Evolutionary conservation across 2,113 vertebrate genomes (phyloP).

Genomic region (Archocentrus centrarchus): DNA sequence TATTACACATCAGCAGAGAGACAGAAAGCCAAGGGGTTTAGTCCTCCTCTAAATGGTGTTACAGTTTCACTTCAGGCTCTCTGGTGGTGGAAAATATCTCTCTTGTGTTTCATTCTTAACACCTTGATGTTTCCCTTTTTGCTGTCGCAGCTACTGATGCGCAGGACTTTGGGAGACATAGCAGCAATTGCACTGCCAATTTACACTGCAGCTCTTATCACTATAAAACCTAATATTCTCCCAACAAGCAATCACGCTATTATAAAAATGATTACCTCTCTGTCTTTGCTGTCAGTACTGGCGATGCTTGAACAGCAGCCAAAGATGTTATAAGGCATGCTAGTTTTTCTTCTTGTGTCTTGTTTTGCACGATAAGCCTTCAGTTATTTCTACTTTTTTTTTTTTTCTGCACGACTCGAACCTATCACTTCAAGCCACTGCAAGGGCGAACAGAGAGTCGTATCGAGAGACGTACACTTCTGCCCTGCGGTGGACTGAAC

Average conservation of each 20-base stretch:
- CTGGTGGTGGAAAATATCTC: constrained; percentile 31
- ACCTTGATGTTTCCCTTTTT: constrained; percentile 33
- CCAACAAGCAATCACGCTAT: constrained; percentile 1
- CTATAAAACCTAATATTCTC: constrained; percentile 38
- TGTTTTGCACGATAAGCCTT: constrained; percentile 30
- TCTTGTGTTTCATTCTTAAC: constrained; percentile 27
- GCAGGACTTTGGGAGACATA: constrained; percentile 16
- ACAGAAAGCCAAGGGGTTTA: constrained; percentile 40
- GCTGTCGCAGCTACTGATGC: constrained; percentile 3
- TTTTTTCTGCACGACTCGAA: background rate
- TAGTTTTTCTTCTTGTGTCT: background rate
- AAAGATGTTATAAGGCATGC: constrained; percentile 21
- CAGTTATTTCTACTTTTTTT: constrained; percentile 39
- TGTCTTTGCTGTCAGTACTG: constrained; percentile 5
- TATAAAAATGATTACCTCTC: constrained; percentile 47
- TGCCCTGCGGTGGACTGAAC: constrained; percentile 36
- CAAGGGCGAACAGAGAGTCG: constrained; percentile 42
- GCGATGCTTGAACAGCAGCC: constrained; percentile 9
- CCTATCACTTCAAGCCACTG: constrained; percentile 46
- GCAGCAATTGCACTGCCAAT: constrained; percentile 33
- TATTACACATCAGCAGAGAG: constrained; percentile 32
- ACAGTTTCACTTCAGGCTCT: constrained; percentile 31
- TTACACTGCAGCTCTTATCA: constrained; percentile 41
- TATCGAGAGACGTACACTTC: constrained; percentile 48
- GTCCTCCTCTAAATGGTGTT: constrained; percentile 36